Evolutionary conservation across 2,113 vertebrate species (phyloP).

Genomic region (Pardalotus punctatus): DNA sequence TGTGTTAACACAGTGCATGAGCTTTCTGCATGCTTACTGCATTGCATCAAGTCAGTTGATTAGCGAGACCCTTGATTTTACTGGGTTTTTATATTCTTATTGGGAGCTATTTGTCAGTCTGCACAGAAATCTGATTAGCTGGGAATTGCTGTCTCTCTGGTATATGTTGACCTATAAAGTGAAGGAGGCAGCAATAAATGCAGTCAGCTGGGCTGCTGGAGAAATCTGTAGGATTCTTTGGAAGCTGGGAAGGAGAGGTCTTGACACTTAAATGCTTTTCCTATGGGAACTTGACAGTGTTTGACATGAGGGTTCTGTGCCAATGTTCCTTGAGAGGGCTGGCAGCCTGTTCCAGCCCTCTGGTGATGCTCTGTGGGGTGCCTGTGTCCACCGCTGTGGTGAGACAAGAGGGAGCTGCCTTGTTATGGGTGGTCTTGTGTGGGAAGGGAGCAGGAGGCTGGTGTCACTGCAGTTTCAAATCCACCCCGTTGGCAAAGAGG

Average conservation of each 20-base stretch:
- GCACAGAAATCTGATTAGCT: not conserved
- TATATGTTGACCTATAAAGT: conserved; percentile 18
- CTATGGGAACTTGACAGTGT: rapidly evolving
- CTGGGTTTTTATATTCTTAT: not conserved
- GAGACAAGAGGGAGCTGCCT: not conserved
- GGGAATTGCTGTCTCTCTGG: conserved; percentile 13
- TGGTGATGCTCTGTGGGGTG: not conserved
- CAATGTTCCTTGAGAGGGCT: not conserved
- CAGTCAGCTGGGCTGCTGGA: not conserved
- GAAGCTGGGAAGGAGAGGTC: not conserved
- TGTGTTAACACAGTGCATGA: not conserved
- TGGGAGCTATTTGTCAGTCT: conserved; percentile 26
- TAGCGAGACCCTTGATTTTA: conserved; percentile 20
- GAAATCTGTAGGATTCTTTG: not conserved
- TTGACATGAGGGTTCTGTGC: not conserved
- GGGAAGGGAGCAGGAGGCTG: not conserved
- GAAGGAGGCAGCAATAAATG: conserved; percentile 4
- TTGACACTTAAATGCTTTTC: not conserved
- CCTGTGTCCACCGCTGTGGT: not conserved
- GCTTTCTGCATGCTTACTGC: not conserved
- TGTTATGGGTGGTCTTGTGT: rapidly evolving
- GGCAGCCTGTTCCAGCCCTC: not conserved
- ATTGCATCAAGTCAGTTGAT: not conserved
- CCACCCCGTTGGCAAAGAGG: rapidly evolving
- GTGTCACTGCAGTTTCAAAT: not conserved